phyloP scores from a whole-genome alignment of 1,140 invertebrate genomes.

The Pseudomyrmex concolor region DNA sequence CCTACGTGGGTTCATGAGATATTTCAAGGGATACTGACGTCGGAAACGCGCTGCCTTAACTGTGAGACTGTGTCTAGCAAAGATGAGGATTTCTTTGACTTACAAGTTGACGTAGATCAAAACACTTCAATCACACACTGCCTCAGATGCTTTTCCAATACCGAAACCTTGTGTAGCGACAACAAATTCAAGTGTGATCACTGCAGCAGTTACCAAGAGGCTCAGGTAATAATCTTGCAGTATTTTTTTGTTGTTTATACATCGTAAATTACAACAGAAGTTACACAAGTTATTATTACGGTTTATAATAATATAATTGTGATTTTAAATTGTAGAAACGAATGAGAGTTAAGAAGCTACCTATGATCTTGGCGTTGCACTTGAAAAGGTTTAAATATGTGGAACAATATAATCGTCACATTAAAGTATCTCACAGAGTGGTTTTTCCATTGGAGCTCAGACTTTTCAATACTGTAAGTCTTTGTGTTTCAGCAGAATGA shows the following conservation, averaged over 20 bases:
- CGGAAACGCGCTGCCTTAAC: conserved; percentile 99
- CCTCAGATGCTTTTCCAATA: conserved; percentile 98
- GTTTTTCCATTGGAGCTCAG: conserved; percentile 99
- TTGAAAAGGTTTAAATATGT: conserved; percentile 99
- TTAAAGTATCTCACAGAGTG: conserved; percentile 99
- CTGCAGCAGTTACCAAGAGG: conserved; percentile 99
- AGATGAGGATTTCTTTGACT: conserved; percentile 99
- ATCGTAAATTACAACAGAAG: background rate
- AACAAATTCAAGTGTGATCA: conserved; percentile 99
- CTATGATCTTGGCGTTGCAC: conserved; percentile 98
- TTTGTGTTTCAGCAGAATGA: background rate
- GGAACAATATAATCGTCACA: conserved; percentile 99
- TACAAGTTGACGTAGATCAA: conserved; percentile 99
- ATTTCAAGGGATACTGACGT: conserved; percentile 99
- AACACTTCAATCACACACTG: conserved; percentile 99
- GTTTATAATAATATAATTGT: background rate
- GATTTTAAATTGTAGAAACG: conserved; percentile 89
- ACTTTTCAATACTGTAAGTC: conserved; percentile 97
- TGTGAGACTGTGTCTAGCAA: conserved; percentile 99
- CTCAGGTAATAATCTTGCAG: conserved; percentile 88
- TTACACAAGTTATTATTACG: background rate
- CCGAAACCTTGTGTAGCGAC: conserved; percentile 99
- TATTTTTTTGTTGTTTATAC: conserved; percentile 8
- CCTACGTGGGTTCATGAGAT: conserved; percentile 99
- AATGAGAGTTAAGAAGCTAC: conserved; percentile 99